Evolutionary conservation across 2,113 vertebrate species (phyloP).

Genomic region (Tychaedon coryphoeus): DNA sequence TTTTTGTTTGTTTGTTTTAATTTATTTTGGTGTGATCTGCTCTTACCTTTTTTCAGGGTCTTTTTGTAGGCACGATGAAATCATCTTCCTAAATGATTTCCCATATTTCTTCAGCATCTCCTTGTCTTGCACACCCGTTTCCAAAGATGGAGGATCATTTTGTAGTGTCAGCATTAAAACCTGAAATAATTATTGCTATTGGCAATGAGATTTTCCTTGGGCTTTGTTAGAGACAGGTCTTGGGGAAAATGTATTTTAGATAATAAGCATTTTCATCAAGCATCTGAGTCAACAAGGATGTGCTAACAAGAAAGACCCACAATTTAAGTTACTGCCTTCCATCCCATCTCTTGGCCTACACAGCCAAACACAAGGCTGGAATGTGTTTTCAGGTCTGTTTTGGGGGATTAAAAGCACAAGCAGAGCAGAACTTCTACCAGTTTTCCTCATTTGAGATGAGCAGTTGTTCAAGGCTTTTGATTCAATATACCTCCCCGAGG

Average conservation of each 20-base stretch:
- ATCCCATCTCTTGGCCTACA: not conserved
- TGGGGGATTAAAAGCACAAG: not conserved
- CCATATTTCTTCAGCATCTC: constrained; percentile 98
- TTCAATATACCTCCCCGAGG: not conserved
- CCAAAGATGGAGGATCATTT: constrained; percentile 94
- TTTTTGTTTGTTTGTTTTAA: not conserved
- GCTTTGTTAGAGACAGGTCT: not conserved
- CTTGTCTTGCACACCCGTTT: constrained; percentile 96
- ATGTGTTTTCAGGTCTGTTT: not conserved
- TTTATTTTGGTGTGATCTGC: not conserved
- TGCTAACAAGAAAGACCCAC: not conserved
- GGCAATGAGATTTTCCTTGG: constrained; percentile 23
- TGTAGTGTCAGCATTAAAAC: constrained; percentile 98
- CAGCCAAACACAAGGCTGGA: not conserved
- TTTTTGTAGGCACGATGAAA: constrained; percentile 95
- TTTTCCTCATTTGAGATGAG: not conserved
- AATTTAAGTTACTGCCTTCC: not conserved
- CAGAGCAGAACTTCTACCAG: not conserved
- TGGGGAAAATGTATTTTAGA: not conserved
- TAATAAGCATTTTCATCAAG: not conserved
- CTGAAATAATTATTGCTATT: constrained; percentile 68
- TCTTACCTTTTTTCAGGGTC: constrained; percentile 96
- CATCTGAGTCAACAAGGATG: not conserved
- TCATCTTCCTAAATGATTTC: constrained; percentile 98
- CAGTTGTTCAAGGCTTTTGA: not conserved